phyloP scores from a whole-genome alignment of 2,113 vertebrate genomes.

The Oplegnathus fasciatus region DNA sequence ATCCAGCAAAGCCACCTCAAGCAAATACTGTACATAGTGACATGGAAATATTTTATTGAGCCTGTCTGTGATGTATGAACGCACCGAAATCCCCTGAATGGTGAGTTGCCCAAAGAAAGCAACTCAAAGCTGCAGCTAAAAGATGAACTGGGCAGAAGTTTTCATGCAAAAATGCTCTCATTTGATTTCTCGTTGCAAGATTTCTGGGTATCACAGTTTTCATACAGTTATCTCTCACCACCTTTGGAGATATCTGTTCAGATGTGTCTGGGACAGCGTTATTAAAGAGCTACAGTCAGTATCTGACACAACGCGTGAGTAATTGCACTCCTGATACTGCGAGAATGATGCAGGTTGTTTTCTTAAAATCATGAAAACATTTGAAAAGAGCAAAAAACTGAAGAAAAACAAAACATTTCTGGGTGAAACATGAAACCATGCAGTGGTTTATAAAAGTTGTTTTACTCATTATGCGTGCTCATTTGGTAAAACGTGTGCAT shows the following conservation, averaged over 20 bases:
- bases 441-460: not conserved
- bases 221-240: slow-evolving; percentile 7
- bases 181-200: not conserved
- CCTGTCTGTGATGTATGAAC: slow-evolving; percentile 43
- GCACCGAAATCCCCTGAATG: slow-evolving; percentile 34
- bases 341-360: too few relatives aligned
- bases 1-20: slow-evolving; percentile 70
- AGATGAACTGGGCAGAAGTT: not conserved
- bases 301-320: not conserved
- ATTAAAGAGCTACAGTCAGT: not conserved
- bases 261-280: not conserved
- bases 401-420: not conserved
- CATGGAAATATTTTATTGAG: slow-evolving; percentile 61
- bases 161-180: not conserved
- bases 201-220: not conserved
- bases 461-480: too few relatives aligned
- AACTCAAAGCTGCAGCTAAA: not conserved
- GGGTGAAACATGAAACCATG: not conserved
- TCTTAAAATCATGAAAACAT: not conserved
- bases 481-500: too few relatives aligned
- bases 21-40: slow-evolving; percentile 66
- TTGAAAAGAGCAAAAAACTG: not conserved
- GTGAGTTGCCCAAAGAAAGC: slow-evolving; percentile 20
- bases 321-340: too few relatives aligned
- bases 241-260: not conserved